phyloP scores from a whole-genome alignment of 1,140 invertebrate species.

The Nephila pilipes region DNA sequence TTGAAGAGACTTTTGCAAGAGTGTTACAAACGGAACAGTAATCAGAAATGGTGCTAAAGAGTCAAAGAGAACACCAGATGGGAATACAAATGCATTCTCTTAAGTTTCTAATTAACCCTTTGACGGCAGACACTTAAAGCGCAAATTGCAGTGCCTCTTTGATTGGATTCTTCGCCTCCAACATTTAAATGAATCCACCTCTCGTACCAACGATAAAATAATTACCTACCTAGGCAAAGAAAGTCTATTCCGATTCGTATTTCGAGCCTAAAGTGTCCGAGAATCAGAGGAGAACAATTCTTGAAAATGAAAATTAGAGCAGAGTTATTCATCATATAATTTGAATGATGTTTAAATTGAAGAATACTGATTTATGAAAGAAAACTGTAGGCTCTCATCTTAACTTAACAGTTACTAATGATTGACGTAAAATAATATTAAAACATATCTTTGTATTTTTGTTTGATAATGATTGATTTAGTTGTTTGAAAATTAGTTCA shows the following conservation, averaged over 20 bases:
- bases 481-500: too few species aligned
- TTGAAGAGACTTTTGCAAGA: not conserved
- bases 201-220: constrained; percentile 38
- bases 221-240: not conserved
- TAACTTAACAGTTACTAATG: too few species aligned
- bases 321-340: not conserved
- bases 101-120: constrained; percentile 63
- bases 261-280: not conserved
- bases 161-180: constrained; percentile 53
- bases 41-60: constrained; percentile 39
- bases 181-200: constrained; percentile 43
- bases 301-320: not conserved
- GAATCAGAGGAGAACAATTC: not conserved
- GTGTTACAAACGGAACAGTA: not conserved
- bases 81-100: constrained; percentile 66
- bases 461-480: too few species aligned
- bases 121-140: constrained; percentile 62
- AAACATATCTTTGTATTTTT: too few species aligned
- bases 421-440: too few species aligned
- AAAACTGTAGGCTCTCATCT: too few species aligned
- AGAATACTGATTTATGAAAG: too few species aligned
- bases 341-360: not conserved
- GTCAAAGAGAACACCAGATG: constrained; percentile 53
- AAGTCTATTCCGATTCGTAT: constrained; percentile 26
- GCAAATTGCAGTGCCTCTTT: constrained; percentile 22